phyloP scores from a whole-genome alignment of 2,888 invertebrate species.

The Rhagonycha fulva region DNA sequence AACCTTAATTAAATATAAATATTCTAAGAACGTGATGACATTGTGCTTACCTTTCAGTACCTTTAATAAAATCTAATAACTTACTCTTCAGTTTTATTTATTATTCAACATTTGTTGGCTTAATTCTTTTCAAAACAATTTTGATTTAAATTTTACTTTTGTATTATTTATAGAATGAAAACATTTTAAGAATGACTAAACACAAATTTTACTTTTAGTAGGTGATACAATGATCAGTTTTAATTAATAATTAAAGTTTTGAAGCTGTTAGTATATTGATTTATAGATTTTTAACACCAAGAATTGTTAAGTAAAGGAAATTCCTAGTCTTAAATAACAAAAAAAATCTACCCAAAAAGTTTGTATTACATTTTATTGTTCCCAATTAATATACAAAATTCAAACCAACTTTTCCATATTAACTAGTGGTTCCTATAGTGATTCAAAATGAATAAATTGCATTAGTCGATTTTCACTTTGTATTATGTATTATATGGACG shows the following conservation, averaged over 20 bases:
- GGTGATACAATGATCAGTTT: background rate
- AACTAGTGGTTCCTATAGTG: no score
- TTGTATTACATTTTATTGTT: background rate
- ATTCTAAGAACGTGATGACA: constrained; percentile 31
- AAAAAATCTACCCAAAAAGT: background rate
- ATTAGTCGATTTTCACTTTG: no score
- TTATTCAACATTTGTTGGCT: background rate
- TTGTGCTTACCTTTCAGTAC: background rate
- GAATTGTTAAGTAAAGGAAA: background rate
- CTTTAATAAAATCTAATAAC: background rate
- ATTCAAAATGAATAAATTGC: no score
- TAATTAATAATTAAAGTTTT: background rate
- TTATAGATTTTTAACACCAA: background rate
- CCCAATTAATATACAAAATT: background rate
- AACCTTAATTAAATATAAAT: constrained; percentile 38
- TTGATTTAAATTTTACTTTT: background rate
- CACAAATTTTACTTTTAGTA: background rate
- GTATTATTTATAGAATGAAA: background rate
- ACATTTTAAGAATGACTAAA: background rate
- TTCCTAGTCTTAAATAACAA: background rate
- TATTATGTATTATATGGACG: no score
- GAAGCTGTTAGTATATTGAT: background rate
- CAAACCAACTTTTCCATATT: background rate
- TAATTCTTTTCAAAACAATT: background rate
- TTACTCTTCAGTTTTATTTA: background rate